Evolutionary conservation across 2,113 vertebrate genomes (phyloP).

Genomic region (Chaetodon trifascialis): DNA sequence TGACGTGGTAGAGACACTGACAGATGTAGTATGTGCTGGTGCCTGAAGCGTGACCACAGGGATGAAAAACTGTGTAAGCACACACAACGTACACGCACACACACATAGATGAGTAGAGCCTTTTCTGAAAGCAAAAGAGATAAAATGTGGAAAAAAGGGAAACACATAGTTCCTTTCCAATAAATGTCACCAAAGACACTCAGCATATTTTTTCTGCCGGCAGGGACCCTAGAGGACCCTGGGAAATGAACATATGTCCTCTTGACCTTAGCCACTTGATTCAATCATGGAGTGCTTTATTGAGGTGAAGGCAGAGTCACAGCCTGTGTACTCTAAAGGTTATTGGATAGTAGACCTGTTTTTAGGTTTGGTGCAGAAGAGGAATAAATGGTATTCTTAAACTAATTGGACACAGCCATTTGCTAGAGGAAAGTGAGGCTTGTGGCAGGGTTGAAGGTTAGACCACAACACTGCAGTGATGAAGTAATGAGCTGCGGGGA

Average conservation of each 20-base stretch:
- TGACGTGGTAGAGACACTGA: constrained; percentile 74
- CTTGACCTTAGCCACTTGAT: constrained; percentile 84
- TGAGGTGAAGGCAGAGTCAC: constrained; percentile 85
- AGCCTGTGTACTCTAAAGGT: constrained; percentile 77
- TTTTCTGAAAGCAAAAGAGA: constrained; percentile 51
- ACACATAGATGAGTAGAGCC: constrained; percentile 12
- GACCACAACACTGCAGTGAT: constrained; percentile 55
- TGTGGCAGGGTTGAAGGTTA: constrained; percentile 56
- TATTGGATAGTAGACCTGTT: constrained; percentile 76
- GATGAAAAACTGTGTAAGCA: constrained; percentile 61
- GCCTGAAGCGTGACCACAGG: constrained; percentile 77
- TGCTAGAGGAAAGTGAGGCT: constrained; percentile 53
- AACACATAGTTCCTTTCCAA: constrained; percentile 73
- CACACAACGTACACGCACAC: constrained; percentile 34
- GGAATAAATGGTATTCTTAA: constrained; percentile 71
- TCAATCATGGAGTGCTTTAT: constrained; percentile 83
- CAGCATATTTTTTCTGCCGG: constrained; percentile 75
- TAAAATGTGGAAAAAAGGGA: constrained; percentile 47
- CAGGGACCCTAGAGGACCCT: constrained; percentile 72
- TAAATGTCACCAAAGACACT: constrained; percentile 84
- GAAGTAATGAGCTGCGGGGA: constrained; percentile 64
- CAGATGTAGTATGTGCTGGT: constrained; percentile 74
- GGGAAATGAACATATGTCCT: constrained; percentile 85
- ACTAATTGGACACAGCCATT: constrained; percentile 77
- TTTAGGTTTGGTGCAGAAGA: constrained; percentile 60